phyloP scores from a whole-genome alignment of 2,797 vertebrate species.

The Coilia nasus region DNA sequence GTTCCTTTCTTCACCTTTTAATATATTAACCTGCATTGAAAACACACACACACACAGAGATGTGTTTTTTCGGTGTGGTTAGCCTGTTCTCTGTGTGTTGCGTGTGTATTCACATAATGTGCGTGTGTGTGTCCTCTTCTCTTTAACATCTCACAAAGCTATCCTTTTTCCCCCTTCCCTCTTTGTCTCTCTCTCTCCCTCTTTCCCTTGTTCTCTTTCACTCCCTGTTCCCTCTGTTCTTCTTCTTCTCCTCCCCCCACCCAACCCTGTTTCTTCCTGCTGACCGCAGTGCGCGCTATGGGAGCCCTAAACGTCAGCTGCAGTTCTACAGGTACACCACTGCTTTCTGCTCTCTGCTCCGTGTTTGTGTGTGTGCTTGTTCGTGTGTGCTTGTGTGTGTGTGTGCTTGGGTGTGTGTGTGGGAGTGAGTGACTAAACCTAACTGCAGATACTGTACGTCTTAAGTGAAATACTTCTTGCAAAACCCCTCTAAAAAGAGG shows the following conservation, averaged over 20 bases:
- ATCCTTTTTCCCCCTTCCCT: neutral
- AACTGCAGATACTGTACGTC: no score
- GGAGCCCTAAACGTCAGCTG: conserved; percentile 99
- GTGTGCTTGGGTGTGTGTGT: neutral
- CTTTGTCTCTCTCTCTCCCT: conserved; percentile 11
- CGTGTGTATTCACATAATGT: neutral
- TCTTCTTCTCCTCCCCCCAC: conserved; percentile 45
- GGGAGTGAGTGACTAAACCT: neutral
- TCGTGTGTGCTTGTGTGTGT: neutral
- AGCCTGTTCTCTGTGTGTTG: neutral
- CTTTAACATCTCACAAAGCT: neutral
- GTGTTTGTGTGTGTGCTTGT: conserved; percentile 26
- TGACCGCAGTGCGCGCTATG: conserved; percentile 93
- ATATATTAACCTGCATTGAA: neutral
- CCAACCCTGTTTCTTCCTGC: conserved; percentile 72
- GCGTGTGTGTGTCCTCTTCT: neutral
- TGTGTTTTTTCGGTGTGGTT: neutral
- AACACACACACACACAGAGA: neutral
- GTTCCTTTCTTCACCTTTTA: neutral
- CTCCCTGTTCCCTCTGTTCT: conserved; percentile 27
- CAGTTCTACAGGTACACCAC: conserved; percentile 98
- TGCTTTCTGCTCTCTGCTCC: conserved; percentile 48
- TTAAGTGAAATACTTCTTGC: no score
- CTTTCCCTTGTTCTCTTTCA: neutral
- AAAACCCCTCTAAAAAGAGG: no score